Evolutionary conservation across 2,113 vertebrate genomes (phyloP), one percentile per base, ranked within the genome.

Genomic region (Xyliphius kryptos): DNA sequence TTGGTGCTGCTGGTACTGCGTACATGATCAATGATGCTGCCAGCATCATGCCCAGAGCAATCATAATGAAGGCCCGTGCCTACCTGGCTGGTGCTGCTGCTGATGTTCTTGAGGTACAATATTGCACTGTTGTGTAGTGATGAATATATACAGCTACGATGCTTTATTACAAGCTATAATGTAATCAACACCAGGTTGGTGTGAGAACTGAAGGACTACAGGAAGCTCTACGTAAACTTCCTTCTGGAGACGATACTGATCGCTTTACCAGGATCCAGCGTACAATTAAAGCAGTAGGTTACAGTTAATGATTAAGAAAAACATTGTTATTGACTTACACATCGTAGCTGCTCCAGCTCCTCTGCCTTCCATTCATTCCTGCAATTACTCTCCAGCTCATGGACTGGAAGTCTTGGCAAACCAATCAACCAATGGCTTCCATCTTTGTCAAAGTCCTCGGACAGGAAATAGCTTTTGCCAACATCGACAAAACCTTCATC

Each of bases 1-100:
- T 81, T 48, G 91, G 90, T 70, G 86, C 81, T 78, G 75, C 87
- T 67, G 85, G 77, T 38, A 88, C 80, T 46, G 63, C 86, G 56
- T 86, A 84, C 66, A 22, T 87, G 53, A 87, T 94, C 76, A 92
- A 92, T 56, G 87, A 87, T 64, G 89, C 82, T 20, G 81, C 80
- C 73, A 86, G 83, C 0, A 69, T 89, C 67, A 66, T 91, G 55
- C 91, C 91, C 22, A 86, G 75, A 76, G 74, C 82, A 61, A 3
- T 92, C 26, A 69, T 89, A 40, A 76, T 83, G 51, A 92, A 89
- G 74, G 26, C 89, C 54, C 74, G 51, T 20, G 86, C 82, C 5
- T 86, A 84, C 74, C 26, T 86, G 22, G 71, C 85, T 68, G 90
- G 90, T 52, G 84, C 77, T 5, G 78, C 83, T 71, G 81, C 87